Conservation (phyloP, 2,888 invertebrate genomes). For the Coecobrya sp. region DNA sequence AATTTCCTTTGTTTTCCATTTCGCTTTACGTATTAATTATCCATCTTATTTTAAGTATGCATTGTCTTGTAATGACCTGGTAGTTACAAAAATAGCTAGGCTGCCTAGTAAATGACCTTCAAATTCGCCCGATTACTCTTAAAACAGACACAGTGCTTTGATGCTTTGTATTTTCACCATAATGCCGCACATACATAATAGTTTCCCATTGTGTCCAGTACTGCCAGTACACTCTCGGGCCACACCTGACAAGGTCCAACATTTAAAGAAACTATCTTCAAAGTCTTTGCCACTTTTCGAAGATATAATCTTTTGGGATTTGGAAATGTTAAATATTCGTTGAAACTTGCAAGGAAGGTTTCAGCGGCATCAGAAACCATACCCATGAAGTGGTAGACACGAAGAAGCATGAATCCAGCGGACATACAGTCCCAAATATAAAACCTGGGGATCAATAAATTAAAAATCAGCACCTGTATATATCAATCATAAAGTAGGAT, state of each 20-base stretch:
- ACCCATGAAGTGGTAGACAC: slow-evolving; percentile 38
- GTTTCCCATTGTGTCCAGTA: slow-evolving; percentile 45
- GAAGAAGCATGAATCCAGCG: slow-evolving; percentile 27
- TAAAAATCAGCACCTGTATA: too few relatives aligned
- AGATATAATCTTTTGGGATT: not conserved
- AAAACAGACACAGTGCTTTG: too few relatives aligned
- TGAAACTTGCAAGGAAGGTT: not conserved
- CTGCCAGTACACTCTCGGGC: slow-evolving; percentile 38
- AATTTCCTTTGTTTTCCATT: too few relatives aligned
- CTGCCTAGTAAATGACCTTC: too few relatives aligned
- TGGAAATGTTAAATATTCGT: not conserved
- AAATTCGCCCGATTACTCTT: too few relatives aligned
- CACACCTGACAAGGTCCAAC: slow-evolving; percentile 44
- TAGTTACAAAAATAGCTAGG: too few relatives aligned
- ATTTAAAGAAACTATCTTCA: slow-evolving; percentile 41
- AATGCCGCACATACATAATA: slow-evolving; percentile 66
- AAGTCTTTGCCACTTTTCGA: not conserved
- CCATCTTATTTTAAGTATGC: too few relatives aligned
- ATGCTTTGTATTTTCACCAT: slow-evolving; percentile 59
- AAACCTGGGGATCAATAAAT: slow-evolving; percentile 11
- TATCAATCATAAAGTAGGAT: too few relatives aligned
- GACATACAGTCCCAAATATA: slow-evolving; percentile 44
- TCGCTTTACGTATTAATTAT: too few relatives aligned
- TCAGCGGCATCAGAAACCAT: slow-evolving; percentile 15
- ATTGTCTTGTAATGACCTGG: too few relatives aligned